phyloP scores from a whole-genome alignment of 2,888 invertebrate genomes.

The Caradrina clavipalpis region DNA sequence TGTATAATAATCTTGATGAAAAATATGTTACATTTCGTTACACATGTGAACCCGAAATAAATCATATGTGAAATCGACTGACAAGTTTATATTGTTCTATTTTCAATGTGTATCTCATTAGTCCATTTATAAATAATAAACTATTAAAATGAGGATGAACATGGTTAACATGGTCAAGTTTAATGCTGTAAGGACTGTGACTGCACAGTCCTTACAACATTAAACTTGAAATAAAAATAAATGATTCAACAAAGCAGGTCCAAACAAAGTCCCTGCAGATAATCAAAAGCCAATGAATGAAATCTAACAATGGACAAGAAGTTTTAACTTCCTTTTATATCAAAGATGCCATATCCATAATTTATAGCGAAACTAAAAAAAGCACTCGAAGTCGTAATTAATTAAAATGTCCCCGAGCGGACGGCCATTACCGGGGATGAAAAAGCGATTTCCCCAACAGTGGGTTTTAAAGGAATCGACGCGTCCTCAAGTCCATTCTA shows the following conservation, averaged over 20 bases:
- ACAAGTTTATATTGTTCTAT: not conserved
- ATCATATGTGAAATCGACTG: no score
- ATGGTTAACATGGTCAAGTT: no score
- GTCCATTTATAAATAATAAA: not conserved
- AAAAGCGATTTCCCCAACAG: conserved; percentile 88
- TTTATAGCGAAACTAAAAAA: conserved; percentile 83
- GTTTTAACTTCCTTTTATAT: conserved; percentile 12
- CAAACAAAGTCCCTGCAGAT: not conserved
- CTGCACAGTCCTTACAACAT: no score
- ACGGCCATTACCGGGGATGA: conserved; percentile 87
- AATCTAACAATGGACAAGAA: conserved; percentile 19
- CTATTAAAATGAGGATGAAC: not conserved
- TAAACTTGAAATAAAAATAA: not conserved
- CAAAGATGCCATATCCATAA: conserved; percentile 74
- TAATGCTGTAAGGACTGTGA: no score
- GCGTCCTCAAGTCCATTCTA: conserved; percentile 78
- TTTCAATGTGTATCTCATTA: not conserved
- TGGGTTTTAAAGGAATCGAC: conserved; percentile 86
- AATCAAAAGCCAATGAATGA: conserved; percentile 23
- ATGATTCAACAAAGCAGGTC: not conserved
- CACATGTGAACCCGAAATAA: no score
- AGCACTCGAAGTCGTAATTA: conserved; percentile 80
- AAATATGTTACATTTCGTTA: no score
- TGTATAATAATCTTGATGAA: no score
- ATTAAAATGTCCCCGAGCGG: conserved; percentile 88